A percentile compares a stretch with the other conserved stretches of the same genome.
These are phyloP conservation scores for Venusia cambrica DNA, from an alignment of 2,888 invertebrate species.

Conservation along the genomic window DNA sequence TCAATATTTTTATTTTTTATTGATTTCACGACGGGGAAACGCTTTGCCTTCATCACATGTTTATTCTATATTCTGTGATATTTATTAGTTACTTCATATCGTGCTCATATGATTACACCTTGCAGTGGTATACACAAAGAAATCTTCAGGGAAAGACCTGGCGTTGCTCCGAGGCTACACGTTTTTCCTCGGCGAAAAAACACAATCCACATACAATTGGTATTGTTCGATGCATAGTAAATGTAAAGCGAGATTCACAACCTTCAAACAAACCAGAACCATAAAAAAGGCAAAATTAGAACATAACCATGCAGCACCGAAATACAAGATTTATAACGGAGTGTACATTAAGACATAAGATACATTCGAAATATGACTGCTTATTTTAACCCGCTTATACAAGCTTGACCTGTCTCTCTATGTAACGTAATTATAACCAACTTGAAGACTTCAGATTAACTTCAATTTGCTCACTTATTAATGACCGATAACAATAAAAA, in stretches of 20 bases:
- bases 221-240: conserved; percentile 33
- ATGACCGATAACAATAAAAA: no score
- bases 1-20: no score
- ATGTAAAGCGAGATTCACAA: conserved; percentile 33
- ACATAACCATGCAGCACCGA: conserved; percentile 16
- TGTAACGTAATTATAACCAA: no score
- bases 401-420: no score
- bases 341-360: conserved; percentile 2
- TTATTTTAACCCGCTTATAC: no score
- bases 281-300: background rate
- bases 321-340: conserved; percentile 7
- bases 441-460: no score
- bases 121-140: conserved; percentile 9
- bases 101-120: background rate
- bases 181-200: conserved; percentile 15
- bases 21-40: no score
- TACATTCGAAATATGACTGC: background rate
- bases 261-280: conserved; percentile 6
- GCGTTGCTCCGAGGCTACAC: conserved; percentile 14
- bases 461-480: no score
- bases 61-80: no score
- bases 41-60: no score
- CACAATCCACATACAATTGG: conserved; percentile 15
- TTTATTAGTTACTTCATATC: no score
- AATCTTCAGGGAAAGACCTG: conserved; percentile 13